Evolutionary conservation across 2,888 invertebrate genomes (phyloP), one percentile per base, ranked within the genome.

Genomic region (Lissocephala sabroskyi): DNA sequence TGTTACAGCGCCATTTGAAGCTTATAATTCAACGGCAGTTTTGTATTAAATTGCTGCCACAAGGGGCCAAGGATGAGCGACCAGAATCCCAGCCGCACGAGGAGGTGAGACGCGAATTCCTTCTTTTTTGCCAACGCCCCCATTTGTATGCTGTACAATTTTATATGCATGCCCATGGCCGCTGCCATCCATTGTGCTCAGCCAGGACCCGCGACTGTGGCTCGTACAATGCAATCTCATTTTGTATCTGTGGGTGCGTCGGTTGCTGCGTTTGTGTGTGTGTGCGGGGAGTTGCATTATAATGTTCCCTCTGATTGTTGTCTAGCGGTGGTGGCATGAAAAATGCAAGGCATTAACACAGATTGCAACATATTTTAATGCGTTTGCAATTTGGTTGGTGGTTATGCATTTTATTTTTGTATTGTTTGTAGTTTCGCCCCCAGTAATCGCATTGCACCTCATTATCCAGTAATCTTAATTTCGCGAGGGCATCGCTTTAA

Each of bases 301-400:
- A 70, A 53, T 64, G 54, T 46, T n/a, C n/a, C n/a, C n/a, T n/a
- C n/a, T n/a, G n/a, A n/a, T n/a, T n/a, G n/a, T n/a, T n/a, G n/a
- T n/a, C 44, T 55, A 30, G 37, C 45, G 30, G 43, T 33, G 43
- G 42, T 45, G 45, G 28, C 63, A 77, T 79, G 59, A 70, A 63
- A 75, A 74, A 65, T 65, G 59, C 60, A 67, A 49, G 55, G 49
- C 57, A 74, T 79, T 79, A 67, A 74, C 63, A 53, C 60, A 65
- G 71, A 75, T 79, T 79, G 79, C 53, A 59, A 62, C 58, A 71
- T 70, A 62, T 63, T 66, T 62, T 62, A 59, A 47, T 44, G 55
- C 53, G 47, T 45, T 58, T 40, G 52, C 55, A 56, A 52, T 66
- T 64, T 58, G 57, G 58, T 51, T 75, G 50, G 49, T 65, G 49